Percentiles rank a stretch among this genome's conserved stretches.
These are phyloP conservation scores for Passer montanus DNA, from an alignment of 2,113 vertebrate species.

Conservation along the genomic window DNA sequence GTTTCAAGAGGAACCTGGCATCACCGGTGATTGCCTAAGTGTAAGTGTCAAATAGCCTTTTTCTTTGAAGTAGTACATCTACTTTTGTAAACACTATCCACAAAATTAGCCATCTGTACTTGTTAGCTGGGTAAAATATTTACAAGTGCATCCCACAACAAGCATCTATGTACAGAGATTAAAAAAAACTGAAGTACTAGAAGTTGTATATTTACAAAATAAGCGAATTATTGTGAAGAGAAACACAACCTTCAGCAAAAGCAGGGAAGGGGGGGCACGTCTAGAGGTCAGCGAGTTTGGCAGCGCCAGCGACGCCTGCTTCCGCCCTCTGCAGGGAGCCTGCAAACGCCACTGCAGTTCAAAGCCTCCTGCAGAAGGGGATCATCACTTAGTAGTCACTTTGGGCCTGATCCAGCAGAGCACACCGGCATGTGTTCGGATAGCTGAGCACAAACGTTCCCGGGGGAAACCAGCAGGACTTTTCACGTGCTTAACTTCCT, in stretches of 20 bases:
- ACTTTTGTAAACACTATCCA: slow-evolving; percentile 82
- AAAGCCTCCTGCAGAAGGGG: slow-evolving; percentile 47
- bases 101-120: slow-evolving; percentile 77
- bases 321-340: slow-evolving; percentile 29
- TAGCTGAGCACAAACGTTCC: background rate
- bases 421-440: background rate
- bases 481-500: background rate
- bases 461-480: background rate
- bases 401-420: slow-evolving; percentile 46
- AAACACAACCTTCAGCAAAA: slow-evolving; percentile 67
- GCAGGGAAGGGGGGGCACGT: slow-evolving; percentile 23
- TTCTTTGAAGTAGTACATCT: slow-evolving; percentile 76
- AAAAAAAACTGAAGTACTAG: slow-evolving; percentile 65
- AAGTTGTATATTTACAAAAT: slow-evolving; percentile 70
- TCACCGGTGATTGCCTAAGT: slow-evolving; percentile 67
- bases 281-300: slow-evolving; percentile 68
- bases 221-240: slow-evolving; percentile 53
- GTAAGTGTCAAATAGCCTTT: slow-evolving; percentile 72
- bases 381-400: slow-evolving; percentile 52
- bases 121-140: slow-evolving; percentile 77
- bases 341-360: slow-evolving; percentile 24
- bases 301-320: slow-evolving; percentile 55
- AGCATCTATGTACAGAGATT: slow-evolving; percentile 79
- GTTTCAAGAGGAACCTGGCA: slow-evolving; percentile 71
- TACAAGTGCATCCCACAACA: slow-evolving; percentile 78